These are phyloP conservation scores for Cydia fagiglandana DNA, from an alignment of 1,140 invertebrate species.

Conservation along the genomic window DNA sequence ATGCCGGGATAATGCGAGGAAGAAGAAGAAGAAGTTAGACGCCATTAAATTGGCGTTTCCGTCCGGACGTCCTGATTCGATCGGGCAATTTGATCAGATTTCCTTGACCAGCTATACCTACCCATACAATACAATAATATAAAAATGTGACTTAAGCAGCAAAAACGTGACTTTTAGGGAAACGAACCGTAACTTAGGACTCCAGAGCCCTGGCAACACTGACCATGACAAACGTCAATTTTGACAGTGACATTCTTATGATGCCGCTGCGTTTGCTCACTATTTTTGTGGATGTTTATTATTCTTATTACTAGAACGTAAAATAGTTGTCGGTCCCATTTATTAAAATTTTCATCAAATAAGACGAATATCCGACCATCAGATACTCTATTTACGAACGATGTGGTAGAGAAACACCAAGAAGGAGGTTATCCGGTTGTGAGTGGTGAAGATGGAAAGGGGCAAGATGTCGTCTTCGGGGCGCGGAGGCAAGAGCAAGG, in stretches of 20 bases:
- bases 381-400: not conserved
- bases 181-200: too few species aligned
- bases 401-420: not conserved
- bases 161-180: too few species aligned
- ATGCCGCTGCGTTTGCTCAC: not conserved
- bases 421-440: conserved; percentile 22
- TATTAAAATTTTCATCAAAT: not conserved
- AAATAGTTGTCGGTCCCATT: not conserved
- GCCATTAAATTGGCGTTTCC: too few species aligned
- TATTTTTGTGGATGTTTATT: conserved; percentile 1
- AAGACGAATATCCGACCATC: not conserved
- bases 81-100: too few species aligned
- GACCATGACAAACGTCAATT: not conserved
- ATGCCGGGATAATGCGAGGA: too few species aligned
- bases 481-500: conserved; percentile 75
- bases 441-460: conserved; percentile 60
- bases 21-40: too few species aligned
- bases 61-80: too few species aligned
- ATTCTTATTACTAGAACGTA: not conserved
- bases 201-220: too few species aligned
- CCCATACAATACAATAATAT: too few species aligned
- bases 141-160: too few species aligned
- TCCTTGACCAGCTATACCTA: too few species aligned
- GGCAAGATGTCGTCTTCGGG: conserved; percentile 72
- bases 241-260: not conserved